Base-by-base conservation (phyloP, 2,113 vertebrate genomes). In the Syrrhaptes paradoxus region DNA sequence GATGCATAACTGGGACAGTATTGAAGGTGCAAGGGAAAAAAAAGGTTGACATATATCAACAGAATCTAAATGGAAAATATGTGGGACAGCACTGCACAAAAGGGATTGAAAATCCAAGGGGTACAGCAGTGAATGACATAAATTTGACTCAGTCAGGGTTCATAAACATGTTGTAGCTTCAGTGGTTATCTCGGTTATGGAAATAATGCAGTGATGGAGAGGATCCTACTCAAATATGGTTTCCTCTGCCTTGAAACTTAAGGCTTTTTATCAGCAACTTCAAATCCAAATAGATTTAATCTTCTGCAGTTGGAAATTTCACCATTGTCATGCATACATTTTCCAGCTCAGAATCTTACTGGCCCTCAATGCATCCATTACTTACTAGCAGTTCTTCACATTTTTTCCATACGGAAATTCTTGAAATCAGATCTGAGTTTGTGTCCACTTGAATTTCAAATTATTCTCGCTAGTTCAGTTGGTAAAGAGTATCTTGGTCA, bases 391-490 rank as follows among this genome's bases (percentile, higher is more conserved):
- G 45, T 92, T 95, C 86, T 84, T 92, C 80, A 95, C 84, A 31
- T 57, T 85, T 89, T 93, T 97, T 95, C 94, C 86, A 21, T 59
- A 24, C 28, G 91, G 93, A 96, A 96, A 91, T 95, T 94, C 61
- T 89, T 94, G 95, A 93, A 95, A 93, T 95, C 52, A 87, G 93
- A 96, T 91, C 93, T 49, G 54, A 92, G 91, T 89, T 71, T 71
- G 43, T 25, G 48, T 81, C 89, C 90, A 84, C 92, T 96, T 97
- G 93, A 96, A 95, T 95, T 96, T 95, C 94, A 96, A 92, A 95
- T 96, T 78, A 66, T 94, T 89, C 66, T 75, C 41, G 34, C 28
- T 78, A 59, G 45, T 81, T 86, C 76, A 32, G 34, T 31, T 67
- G 45, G 71, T 93, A 85, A 90, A 82, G 62, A 88, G 46, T 78